Conservation (phyloP, 2,888 invertebrate genomes). For the Plebejus melissa region DNA sequence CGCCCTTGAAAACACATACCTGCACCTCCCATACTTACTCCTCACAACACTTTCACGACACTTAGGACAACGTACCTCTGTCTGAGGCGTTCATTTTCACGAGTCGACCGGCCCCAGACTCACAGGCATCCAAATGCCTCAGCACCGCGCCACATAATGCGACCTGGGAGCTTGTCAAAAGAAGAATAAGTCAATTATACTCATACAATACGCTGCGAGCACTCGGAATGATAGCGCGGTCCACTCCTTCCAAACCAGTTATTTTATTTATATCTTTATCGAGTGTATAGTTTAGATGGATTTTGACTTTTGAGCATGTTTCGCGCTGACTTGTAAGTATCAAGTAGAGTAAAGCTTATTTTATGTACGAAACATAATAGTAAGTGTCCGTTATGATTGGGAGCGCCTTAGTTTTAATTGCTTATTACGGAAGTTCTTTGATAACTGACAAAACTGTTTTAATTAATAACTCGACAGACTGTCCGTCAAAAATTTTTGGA, state of each 20-base stretch:
- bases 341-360: not conserved
- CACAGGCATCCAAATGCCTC: conserved; percentile 73
- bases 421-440: not conserved
- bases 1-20: conserved; percentile 53
- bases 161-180: conserved; percentile 73
- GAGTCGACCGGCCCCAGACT: conserved; percentile 71
- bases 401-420: not conserved
- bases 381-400: not conserved
- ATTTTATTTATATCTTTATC: conserved; percentile 11
- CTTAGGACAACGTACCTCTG: conserved; percentile 40
- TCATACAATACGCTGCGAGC: conserved; percentile 72
- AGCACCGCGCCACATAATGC: conserved; percentile 71
- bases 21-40: conserved; percentile 57
- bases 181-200: conserved; percentile 76
- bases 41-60: not conserved
- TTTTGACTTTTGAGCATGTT: conserved; percentile 6
- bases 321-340: not conserved
- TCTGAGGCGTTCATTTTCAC: conserved; percentile 69
- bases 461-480: too few species aligned
- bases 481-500: too few species aligned
- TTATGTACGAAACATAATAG: not conserved
- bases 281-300: conserved; percentile 19
- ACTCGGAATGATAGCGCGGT: conserved; percentile 60
- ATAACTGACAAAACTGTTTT: too few species aligned
- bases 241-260: conserved; percentile 33